Base-by-base conservation (phyloP, 2,797 vertebrate species). In the Buceros bicornis region DNA sequence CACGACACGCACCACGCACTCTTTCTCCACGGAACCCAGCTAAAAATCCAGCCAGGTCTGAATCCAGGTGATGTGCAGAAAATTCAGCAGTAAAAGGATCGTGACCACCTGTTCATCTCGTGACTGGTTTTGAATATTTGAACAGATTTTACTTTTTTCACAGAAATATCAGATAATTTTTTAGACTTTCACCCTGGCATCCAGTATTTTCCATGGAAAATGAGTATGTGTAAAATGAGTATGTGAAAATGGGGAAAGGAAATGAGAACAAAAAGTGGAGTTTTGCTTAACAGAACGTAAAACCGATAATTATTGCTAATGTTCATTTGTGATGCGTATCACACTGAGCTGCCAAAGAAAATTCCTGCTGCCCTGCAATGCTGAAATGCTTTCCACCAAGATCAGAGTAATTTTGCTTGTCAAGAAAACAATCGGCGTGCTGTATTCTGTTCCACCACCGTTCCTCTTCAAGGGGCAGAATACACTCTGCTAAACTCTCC, bases 321-420 rank as follows among this genome's bases (percentile, higher is more conserved):
- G 82, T 82, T 90, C 74, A 42, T 91, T 87, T 93, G 57, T 10
- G 33, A 82, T 85, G 64, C 1, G 0, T 90, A 93, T 90, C 95
- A 95, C 65, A 85, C 86, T 85, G 88, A 95, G 92, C 93, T 95
- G 96, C 81, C 83, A 93, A 90, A 87, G 83, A 87, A 94, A 90
- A 90, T 57, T 64, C 83, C 82, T 92, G 71, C 67, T 95, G 92
- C 74, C 88, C 71, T 92, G 71, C 35, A 70, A 96, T 35, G 60
- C 20, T 87, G 54, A 90, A 94, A 87, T 71, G 50, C 67, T 81
- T 95, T 95, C 67, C 57, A 82, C 81, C 35, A 67, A 71, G 83
- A 92, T 80, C 74, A 85, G 86, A 92, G 67, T 94, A 96, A 97
- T 96, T 97, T 84, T 77, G 50, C 91, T 64, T 97, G 96, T 97